Conservation (phyloP, 2,113 vertebrate genomes). For the Varanus komodoensis region DNA sequence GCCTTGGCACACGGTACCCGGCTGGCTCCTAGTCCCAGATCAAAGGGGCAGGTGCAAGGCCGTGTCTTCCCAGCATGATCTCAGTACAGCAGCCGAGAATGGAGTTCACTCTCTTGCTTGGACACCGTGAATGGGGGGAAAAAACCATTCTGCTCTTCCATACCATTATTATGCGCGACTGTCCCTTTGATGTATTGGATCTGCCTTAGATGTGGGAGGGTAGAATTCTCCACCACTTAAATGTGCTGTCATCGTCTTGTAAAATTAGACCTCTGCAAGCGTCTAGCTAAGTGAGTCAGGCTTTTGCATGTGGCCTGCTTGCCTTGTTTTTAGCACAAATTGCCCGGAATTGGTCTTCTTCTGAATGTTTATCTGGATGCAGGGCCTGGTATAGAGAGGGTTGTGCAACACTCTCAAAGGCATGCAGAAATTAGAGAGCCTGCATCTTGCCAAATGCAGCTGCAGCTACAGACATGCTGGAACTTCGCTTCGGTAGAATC, state of each 20-base stretch:
- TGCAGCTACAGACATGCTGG: not conserved
- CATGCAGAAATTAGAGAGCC: not conserved
- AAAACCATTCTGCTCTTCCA: not conserved
- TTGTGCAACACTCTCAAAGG: not conserved
- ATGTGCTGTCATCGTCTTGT: no score
- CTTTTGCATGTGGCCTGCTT: not conserved
- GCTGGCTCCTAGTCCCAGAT: not conserved
- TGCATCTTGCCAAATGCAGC: not conserved
- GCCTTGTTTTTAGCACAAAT: not conserved
- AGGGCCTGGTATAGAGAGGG: no score
- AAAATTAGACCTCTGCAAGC: not conserved
- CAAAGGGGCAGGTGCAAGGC: not conserved
- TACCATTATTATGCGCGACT: not conserved
- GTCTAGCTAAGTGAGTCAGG: not conserved
- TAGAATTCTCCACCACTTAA: no score
- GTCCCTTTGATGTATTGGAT: not conserved
- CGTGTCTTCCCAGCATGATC: not conserved
- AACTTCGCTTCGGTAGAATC: not conserved
- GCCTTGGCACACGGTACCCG: not conserved
- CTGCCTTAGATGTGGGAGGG: no score
- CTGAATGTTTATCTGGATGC: not conserved
- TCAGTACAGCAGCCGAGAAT: not conserved
- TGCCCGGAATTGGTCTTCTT: not conserved
- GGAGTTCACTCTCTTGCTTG: not conserved
- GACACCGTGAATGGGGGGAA: not conserved